A percentile compares a stretch with the other conserved stretches of the same genome.
These are phyloP conservation scores for Phalacrocorax pelagicus DNA, from an alignment of 2,113 vertebrate species.

Conservation along the genomic window DNA sequence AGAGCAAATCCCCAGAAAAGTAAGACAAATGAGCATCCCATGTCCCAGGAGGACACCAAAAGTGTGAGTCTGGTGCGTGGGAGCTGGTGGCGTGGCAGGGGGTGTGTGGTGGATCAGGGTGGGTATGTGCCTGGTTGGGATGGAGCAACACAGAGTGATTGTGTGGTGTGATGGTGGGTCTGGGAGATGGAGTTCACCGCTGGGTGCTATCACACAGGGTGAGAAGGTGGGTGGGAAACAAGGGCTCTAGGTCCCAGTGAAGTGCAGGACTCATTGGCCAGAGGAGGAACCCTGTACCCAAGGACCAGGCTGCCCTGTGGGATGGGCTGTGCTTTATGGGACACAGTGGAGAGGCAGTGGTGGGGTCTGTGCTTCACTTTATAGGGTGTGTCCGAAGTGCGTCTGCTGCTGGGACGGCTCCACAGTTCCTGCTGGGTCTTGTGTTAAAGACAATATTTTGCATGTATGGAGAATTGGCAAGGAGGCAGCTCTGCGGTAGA, in stretches of 20 bases:
- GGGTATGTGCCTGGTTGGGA: no score
- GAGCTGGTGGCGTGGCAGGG: accelerated
- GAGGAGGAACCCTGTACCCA: neutral
- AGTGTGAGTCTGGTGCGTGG: accelerated
- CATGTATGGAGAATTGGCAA: neutral
- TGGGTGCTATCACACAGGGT: neutral
- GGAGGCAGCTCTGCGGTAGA: neutral
- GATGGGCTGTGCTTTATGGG: neutral
- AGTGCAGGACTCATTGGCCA: neutral
- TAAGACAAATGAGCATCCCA: neutral
- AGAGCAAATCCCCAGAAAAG: neutral
- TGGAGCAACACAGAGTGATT: neutral
- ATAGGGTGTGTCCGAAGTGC: neutral
- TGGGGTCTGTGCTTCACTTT: neutral
- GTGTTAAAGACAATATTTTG: conserved; percentile 34
- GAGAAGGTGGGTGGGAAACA: neutral
- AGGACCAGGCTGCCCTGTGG: accelerated
- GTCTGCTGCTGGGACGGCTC: neutral
- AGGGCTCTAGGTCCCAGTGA: neutral
- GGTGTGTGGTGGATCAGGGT: no score
- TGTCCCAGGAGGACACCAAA: neutral
- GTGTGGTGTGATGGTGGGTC: neutral
- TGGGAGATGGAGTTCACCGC: neutral
- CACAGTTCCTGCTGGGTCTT: neutral
- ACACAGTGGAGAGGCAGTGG: accelerated